Evolutionary conservation across 2,888 invertebrate species (phyloP), one percentile per base, ranked within the genome.

Genomic region (Agriotes lineatus): DNA sequence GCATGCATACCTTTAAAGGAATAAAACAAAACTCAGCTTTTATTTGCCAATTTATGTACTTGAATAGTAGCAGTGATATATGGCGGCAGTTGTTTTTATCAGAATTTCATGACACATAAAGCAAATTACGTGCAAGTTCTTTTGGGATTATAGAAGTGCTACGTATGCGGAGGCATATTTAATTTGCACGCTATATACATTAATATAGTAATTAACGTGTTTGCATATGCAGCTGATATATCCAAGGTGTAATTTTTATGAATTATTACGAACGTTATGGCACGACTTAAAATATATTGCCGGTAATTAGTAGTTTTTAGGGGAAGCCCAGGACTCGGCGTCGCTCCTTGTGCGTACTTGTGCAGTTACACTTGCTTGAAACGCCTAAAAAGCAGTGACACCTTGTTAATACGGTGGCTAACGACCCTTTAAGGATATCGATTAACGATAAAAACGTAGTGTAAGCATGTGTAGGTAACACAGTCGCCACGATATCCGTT

Each of bases 361-460:
- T n/a, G n/a, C n/a, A n/a, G n/a, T n/a, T n/a, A 25, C 14, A 5
- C 12, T 22, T 12, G 2, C 9, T 14, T 22, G 12, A 35, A 52
- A 62, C 52, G 42, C 14, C 37, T 44, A 45, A 54, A 54, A 33
- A 22, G 25, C 52, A 64, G 30, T 57, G 63, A 64, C 63, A 64
- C 58, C 65, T 58, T 65, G 58, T 65, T 65, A 65, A 62, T 50
- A 44, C 37, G 30, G 66, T 60, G 54, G 66, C 66, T 52, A 68
- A 70, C 67, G 70, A 70, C 67, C 67, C 67, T 68, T 65, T 61
- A 60, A 63, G 68, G 60, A 70, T 75, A 76, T 76, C 76, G 76
- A 76, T 76, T 75, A 75, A 73, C 74, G 75, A 76, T 76, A 75
- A 76, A 75, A 74, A 72, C 62, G 74, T 72, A 72, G 75, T 75